These are phyloP conservation scores for Phaedon cochleariae DNA, from an alignment of 2,888 invertebrate species.

Conservation along the genomic window DNA sequence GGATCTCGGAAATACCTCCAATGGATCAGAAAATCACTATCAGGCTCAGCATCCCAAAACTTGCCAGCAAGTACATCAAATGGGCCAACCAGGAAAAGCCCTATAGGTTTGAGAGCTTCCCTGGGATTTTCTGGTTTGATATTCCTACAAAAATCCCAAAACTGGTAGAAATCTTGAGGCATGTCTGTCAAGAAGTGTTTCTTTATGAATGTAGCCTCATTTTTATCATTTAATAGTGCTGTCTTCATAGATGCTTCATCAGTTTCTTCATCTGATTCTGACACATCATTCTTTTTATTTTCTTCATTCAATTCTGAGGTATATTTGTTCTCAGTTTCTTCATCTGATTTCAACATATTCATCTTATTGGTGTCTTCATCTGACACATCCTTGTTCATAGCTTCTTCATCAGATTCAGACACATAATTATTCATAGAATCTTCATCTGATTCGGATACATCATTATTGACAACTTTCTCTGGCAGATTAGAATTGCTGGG, in stretches of 20 bases:
- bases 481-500: neutral
- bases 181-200: slow-evolving; percentile 83
- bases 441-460: slow-evolving; percentile 44
- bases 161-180: slow-evolving; percentile 89
- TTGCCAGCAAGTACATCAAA: slow-evolving; percentile 79
- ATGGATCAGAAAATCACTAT: slow-evolving; percentile 77
- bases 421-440: slow-evolving; percentile 8
- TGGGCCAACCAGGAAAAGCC: slow-evolving; percentile 83
- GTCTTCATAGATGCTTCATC: neutral
- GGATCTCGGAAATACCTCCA: slow-evolving; percentile 95
- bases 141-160: slow-evolving; percentile 79
- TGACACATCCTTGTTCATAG: too few species aligned
- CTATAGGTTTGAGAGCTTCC: slow-evolving; percentile 71
- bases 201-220: slow-evolving; percentile 65
- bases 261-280: slow-evolving; percentile 10
- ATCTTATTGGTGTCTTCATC: too few species aligned
- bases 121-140: slow-evolving; percentile 67
- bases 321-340: neutral
- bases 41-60: slow-evolving; percentile 50
- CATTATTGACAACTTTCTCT: slow-evolving; percentile 30
- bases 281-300: slow-evolving; percentile 31
- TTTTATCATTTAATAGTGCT: neutral
- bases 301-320: neutral
- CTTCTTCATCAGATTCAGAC: slow-evolving; percentile 24
- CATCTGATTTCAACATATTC: too few species aligned